A percentile compares a stretch with the other conserved stretches of the same genome.
These are phyloP conservation scores for Parnassius smintheus DNA, from an alignment of 2,888 invertebrate genomes.

Conservation along the genomic window DNA sequence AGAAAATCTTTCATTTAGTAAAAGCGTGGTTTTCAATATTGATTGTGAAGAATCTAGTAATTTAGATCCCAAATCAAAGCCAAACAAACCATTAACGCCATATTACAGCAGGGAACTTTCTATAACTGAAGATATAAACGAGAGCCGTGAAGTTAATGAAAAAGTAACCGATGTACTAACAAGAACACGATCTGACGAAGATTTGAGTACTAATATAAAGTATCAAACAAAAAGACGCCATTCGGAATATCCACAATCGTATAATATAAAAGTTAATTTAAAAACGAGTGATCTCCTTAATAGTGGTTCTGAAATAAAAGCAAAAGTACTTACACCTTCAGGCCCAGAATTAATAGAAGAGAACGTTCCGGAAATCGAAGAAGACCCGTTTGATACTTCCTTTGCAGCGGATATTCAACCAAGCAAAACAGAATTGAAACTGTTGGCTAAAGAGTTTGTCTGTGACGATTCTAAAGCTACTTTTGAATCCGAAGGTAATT, in stretches of 20 bases:
- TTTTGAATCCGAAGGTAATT: slow-evolving; percentile 53
- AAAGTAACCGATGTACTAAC: slow-evolving; percentile 81
- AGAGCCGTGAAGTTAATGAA: slow-evolving; percentile 84
- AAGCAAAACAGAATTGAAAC: slow-evolving; percentile 88
- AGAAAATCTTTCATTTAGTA: slow-evolving; percentile 78
- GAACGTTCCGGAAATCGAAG: slow-evolving; percentile 65
- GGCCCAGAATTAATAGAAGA: slow-evolving; percentile 59
- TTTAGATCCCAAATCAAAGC: slow-evolving; percentile 82
- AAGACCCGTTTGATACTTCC: slow-evolving; percentile 94
- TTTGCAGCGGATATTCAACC: slow-evolving; percentile 88
- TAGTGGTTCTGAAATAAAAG: slow-evolving; percentile 55
- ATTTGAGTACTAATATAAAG: slow-evolving; percentile 78
- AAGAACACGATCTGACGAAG: slow-evolving; percentile 84
- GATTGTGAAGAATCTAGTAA: slow-evolving; percentile 63
- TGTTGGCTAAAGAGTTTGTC: slow-evolving; percentile 88
- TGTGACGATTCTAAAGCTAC: slow-evolving; percentile 63
- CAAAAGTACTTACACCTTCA: slow-evolving; percentile 84
- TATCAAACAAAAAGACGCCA: slow-evolving; percentile 69
- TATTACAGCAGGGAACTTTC: slow-evolving; percentile 86
- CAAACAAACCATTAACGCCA: slow-evolving; percentile 89
- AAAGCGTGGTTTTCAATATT: slow-evolving; percentile 78
- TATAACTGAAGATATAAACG: slow-evolving; percentile 76
- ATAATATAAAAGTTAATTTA: slow-evolving; percentile 42
- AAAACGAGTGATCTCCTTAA: slow-evolving; percentile 64
- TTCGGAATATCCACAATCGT: slow-evolving; percentile 70